These are phyloP conservation scores for Myiopsitta monachus DNA, from an alignment of 2,113 vertebrate genomes.

Conservation along the genomic window DNA sequence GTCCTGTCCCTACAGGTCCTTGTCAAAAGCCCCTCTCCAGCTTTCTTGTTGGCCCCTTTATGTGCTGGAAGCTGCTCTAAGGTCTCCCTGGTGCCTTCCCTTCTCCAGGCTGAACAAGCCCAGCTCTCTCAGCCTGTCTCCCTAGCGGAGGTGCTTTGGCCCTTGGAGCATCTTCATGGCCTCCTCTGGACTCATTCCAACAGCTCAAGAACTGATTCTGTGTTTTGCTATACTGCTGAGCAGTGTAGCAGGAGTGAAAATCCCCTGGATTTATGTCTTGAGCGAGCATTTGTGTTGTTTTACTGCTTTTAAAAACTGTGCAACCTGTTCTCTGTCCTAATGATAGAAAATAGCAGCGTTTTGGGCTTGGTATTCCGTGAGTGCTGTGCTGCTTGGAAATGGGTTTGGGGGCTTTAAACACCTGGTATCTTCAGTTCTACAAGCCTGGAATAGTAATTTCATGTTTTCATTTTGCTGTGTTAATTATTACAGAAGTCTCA, in stretches of 20 bases:
- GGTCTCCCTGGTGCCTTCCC: background rate
- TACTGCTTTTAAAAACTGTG: background rate
- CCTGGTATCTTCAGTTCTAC: background rate
- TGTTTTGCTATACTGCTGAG: too few relatives aligned
- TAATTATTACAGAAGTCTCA: background rate
- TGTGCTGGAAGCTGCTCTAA: background rate
- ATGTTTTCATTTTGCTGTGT: background rate
- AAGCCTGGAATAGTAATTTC: background rate
- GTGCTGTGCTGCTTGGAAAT: background rate
- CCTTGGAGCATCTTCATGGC: fast-evolving
- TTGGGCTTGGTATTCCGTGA: background rate
- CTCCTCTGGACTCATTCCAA: background rate
- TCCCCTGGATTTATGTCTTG: too few relatives aligned
- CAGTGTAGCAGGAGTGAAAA: background rate
- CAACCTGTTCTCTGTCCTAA: background rate
- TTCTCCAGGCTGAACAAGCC: background rate
- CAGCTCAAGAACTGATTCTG: too few relatives aligned
- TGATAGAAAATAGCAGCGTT: background rate
- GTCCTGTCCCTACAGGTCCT: too few relatives aligned
- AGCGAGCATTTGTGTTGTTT: fast-evolving
- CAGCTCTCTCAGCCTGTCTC: background rate
- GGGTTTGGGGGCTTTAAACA: background rate
- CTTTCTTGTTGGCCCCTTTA: background rate
- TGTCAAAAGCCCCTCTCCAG: too few relatives aligned
- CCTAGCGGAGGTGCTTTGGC: background rate